Percentiles rank a stretch among this genome's conserved stretches.
Evolutionary conservation across 2,113 vertebrate genomes (phyloP).

Genomic region (Trichomycterus rosablanca): DNA sequence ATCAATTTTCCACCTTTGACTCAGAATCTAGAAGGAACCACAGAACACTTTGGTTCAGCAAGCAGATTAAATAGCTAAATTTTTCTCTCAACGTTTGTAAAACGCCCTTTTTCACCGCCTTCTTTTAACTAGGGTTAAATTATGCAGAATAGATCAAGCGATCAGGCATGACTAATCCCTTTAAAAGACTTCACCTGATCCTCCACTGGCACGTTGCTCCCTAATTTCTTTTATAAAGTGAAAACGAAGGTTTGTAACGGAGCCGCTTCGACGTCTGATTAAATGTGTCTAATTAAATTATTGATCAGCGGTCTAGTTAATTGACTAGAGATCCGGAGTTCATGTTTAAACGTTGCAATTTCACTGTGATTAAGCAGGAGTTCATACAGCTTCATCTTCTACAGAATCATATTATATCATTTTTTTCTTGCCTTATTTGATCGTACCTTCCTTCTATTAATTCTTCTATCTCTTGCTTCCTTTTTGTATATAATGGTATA

Average conservation of each 20-base stretch:
- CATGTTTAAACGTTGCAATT: background rate
- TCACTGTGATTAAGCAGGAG: background rate
- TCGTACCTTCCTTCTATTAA: too few relatives aligned
- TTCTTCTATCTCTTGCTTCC: too few relatives aligned
- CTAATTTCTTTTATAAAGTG: background rate
- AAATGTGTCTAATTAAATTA: constrained; percentile 5
- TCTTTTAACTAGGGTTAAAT: constrained; percentile 22
- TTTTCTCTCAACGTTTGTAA: constrained; percentile 5
- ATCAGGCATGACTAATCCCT: constrained; percentile 37
- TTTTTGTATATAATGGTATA: too few relatives aligned
- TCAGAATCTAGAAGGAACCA: too few relatives aligned
- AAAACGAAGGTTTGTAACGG: background rate
- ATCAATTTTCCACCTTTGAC: too few relatives aligned
- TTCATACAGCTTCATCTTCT: too few relatives aligned
- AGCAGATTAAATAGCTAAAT: too few relatives aligned
- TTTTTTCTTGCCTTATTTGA: too few relatives aligned
- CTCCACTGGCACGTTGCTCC: constrained; percentile 1
- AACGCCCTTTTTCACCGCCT: background rate
- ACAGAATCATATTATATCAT: too few relatives aligned
- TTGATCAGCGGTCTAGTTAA: background rate
- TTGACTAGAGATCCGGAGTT: background rate
- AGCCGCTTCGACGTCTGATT: background rate
- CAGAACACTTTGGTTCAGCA: background rate
- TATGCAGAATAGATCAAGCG: constrained; percentile 41
- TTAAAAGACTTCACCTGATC: constrained; percentile 30